These are phyloP conservation scores for Oppia nitens DNA, from an alignment of 1,140 invertebrate species.

Conservation along the genomic window DNA sequence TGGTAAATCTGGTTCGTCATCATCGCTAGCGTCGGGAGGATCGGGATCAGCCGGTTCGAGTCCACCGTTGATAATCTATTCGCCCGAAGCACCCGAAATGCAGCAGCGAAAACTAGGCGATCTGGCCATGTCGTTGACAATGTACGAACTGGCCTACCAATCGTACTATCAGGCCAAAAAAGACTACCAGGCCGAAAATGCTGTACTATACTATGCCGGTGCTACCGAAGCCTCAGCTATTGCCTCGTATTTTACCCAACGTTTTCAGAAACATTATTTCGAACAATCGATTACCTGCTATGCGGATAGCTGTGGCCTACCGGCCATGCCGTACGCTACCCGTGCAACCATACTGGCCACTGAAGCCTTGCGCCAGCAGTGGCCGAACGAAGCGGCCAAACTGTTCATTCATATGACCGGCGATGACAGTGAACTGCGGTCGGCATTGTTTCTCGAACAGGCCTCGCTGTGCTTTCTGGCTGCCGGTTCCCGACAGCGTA, in stretches of 20 bases:
- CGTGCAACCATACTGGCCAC: slow-evolving; percentile 70
- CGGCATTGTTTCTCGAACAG: slow-evolving; percentile 80
- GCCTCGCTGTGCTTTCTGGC: slow-evolving; percentile 78
- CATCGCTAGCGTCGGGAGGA: not conserved
- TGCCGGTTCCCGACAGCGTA: slow-evolving; percentile 52
- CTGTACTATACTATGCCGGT: slow-evolving; percentile 90
- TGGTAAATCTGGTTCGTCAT: not conserved
- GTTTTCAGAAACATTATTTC: slow-evolving; percentile 16
- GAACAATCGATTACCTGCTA: slow-evolving; percentile 15
- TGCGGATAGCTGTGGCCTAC: slow-evolving; percentile 35
- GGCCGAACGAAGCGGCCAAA: slow-evolving; percentile 64
- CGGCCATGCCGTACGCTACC: slow-evolving; percentile 74
- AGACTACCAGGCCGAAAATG: slow-evolving; percentile 87
- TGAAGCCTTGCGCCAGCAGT: slow-evolving; percentile 61
- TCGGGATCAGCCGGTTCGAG: not conserved
- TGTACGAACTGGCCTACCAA: slow-evolving; percentile 79
- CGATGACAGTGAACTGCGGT: slow-evolving; percentile 67
- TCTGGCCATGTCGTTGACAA: slow-evolving; percentile 86
- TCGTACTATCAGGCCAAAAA: slow-evolving; percentile 87
- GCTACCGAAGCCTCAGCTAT: slow-evolving; percentile 38
- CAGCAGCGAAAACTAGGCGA: slow-evolving; percentile 82
- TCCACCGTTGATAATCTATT: slow-evolving; percentile 35
- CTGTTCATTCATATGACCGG: slow-evolving; percentile 86
- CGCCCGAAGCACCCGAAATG: slow-evolving; percentile 72
- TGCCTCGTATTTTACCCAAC: slow-evolving; percentile 19